These are phyloP conservation scores for Cyclina sinensis DNA, from an alignment of 1,140 invertebrate species.

Conservation along the genomic window DNA sequence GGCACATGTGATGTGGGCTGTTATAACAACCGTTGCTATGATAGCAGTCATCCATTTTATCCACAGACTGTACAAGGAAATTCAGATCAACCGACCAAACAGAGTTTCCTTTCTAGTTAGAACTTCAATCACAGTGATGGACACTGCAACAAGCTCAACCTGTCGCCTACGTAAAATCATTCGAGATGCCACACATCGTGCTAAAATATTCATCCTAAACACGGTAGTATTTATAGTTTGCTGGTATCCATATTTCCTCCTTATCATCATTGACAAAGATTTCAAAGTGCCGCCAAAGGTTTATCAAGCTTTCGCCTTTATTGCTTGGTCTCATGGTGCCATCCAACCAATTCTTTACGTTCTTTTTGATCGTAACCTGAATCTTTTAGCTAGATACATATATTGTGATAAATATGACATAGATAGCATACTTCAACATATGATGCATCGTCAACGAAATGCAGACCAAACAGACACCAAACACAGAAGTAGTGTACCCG, in stretches of 20 bases:
- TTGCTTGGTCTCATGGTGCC: constrained; percentile 85
- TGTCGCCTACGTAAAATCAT: constrained; percentile 77
- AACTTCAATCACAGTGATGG: constrained; percentile 82
- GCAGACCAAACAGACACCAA: constrained; percentile 26
- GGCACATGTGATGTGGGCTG: constrained; percentile 86
- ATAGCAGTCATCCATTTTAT: constrained; percentile 83
- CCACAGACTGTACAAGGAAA: constrained; percentile 83
- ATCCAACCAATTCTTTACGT: constrained; percentile 85
- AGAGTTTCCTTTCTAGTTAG: constrained; percentile 84
- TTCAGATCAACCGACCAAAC: constrained; percentile 84
- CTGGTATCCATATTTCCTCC: constrained; percentile 86
- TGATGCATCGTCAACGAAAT: constrained; percentile 73
- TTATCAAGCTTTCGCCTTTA: constrained; percentile 85
- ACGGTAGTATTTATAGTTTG: constrained; percentile 82
- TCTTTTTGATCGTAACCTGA: constrained; percentile 84
- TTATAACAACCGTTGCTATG: constrained; percentile 83
- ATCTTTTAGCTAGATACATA: constrained; percentile 81
- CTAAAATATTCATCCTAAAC: constrained; percentile 84
- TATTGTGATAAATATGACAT: constrained; percentile 80
- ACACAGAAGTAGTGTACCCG: neutral
- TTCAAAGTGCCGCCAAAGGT: constrained; percentile 84
- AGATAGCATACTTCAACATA: constrained; percentile 73
- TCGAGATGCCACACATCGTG: constrained; percentile 81
- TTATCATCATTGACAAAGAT: constrained; percentile 83
- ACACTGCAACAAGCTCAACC: constrained; percentile 73